Evolutionary conservation across 2,113 vertebrate genomes (phyloP), one percentile per base, ranked within the genome.

Genomic region (Rutilus rutilus): DNA sequence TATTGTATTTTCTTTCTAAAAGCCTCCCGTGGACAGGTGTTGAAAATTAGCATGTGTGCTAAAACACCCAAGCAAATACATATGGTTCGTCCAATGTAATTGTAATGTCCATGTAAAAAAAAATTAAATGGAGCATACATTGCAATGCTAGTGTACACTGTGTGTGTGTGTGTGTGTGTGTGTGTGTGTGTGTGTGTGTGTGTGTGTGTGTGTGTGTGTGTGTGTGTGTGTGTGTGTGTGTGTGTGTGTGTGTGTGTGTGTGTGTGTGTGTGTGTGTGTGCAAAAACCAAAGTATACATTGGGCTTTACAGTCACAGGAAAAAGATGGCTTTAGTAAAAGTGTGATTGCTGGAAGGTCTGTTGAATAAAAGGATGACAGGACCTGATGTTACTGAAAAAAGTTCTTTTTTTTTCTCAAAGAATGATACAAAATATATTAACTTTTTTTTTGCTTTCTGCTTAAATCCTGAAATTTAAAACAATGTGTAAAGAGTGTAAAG

Each of bases 371-470:
- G n/a, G 2, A 62, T 45, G 57, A 62, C 30, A 74, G 6, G 42
- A 75, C 6, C 6, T 27, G 36, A 39, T 23, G 11, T 25, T 45
- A 45, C 0, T 74, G 42, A 45, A 71, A 83, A 78, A 47, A 12
- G 9, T 0, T 45, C 27, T 33, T 67, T 11, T 42, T 30, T 59
- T 86, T 6, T 1, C 52, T 69, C 6, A 30, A 5, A 69, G 76
- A 80, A 59, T 52, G 47, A 69, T 78, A 84, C 5, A 71, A 85
- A 82, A 54, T 59, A 86, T 81, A 85, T 36, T 76, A 57, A 36
- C 50, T 3, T 50, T 84, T 33, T 67, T 67, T 39, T 67, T 9
- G 36, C 69, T 42, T 73, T 85, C 76, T 54, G 6, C n/a, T 79
- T 15, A 67, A 74, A 57, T 42, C 45, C 76, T 47, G 57, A 6